Conservation (phyloP, 2,888 invertebrate genomes). For the Loripinus fragilis region DNA sequence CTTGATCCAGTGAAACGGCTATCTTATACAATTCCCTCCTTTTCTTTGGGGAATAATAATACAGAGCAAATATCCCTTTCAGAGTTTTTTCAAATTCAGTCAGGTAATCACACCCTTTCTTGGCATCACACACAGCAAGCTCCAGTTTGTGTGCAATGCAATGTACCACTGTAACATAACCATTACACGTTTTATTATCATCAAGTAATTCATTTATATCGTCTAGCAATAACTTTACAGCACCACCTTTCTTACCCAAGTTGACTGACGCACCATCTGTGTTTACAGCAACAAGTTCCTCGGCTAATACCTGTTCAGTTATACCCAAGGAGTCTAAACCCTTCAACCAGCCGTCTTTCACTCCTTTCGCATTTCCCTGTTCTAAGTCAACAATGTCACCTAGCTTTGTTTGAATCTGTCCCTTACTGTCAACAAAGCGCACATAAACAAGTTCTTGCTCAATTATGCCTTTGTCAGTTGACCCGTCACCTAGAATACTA, state of each 20-base stretch:
- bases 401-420: conserved; percentile 27
- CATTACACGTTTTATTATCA: conserved; percentile 1
- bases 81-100: conserved; percentile 36
- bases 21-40: conserved; percentile 42
- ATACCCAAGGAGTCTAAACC: conserved; percentile 29
- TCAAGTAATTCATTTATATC: conserved; percentile 4
- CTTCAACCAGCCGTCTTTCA: conserved; percentile 21
- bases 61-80: conserved; percentile 39
- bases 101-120: no score
- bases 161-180: conserved; percentile 19
- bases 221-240: conserved; percentile 27
- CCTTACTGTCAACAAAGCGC: conserved; percentile 23
- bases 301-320: conserved; percentile 2
- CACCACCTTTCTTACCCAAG: conserved; percentile 30
- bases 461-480: conserved; percentile 21
- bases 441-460: conserved; percentile 42
- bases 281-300: conserved; percentile 26
- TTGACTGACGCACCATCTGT: conserved; percentile 36
- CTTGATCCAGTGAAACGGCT: conserved; percentile 29
- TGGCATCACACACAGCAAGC: conserved; percentile 43
- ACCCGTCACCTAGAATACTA: conserved; percentile 36
- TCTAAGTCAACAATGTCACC: conserved; percentile 30
- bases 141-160: conserved; percentile 19
- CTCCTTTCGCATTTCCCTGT: conserved; percentile 26
- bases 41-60: conserved; percentile 47